phyloP scores from a whole-genome alignment of 2,113 vertebrate species.

The Phasianus colchicus region DNA sequence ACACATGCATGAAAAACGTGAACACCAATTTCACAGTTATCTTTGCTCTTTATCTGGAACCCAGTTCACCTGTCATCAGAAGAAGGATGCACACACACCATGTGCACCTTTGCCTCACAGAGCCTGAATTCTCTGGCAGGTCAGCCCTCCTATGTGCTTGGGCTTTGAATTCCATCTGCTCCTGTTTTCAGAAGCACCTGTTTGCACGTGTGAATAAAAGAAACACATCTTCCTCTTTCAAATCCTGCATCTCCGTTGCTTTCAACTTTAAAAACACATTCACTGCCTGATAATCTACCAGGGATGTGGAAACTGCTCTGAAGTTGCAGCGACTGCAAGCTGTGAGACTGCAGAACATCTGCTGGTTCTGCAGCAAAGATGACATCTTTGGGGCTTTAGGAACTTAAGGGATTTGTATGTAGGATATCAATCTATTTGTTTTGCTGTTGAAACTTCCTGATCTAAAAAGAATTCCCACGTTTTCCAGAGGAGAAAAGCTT shows the following conservation, averaged over 20 bases:
- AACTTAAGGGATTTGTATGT: neutral
- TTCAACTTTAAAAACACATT: neutral
- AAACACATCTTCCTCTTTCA: neutral
- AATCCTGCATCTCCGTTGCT: neutral
- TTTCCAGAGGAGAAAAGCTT: neutral
- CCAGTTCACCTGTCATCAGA: neutral
- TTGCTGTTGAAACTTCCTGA: neutral
- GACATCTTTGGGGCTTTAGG: neutral
- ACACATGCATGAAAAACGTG: fast-evolving
- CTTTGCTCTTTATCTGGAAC: neutral
- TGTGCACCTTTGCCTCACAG: neutral
- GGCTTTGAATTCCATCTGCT: neutral
- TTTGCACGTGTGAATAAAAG: neutral
- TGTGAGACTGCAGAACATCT: neutral
- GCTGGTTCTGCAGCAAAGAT: neutral
- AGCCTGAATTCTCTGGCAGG: neutral
- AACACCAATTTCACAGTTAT: neutral
- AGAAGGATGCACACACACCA: neutral
- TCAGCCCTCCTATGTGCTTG: neutral
- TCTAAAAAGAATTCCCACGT: neutral
- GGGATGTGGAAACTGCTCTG: neutral
- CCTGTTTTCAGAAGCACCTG: neutral
- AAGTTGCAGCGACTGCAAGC: neutral
- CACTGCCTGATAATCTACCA: neutral
- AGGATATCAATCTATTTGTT: neutral